These are phyloP conservation scores for Zophobas atratus DNA, from an alignment of 1,140 invertebrate species.

Conservation along the genomic window DNA sequence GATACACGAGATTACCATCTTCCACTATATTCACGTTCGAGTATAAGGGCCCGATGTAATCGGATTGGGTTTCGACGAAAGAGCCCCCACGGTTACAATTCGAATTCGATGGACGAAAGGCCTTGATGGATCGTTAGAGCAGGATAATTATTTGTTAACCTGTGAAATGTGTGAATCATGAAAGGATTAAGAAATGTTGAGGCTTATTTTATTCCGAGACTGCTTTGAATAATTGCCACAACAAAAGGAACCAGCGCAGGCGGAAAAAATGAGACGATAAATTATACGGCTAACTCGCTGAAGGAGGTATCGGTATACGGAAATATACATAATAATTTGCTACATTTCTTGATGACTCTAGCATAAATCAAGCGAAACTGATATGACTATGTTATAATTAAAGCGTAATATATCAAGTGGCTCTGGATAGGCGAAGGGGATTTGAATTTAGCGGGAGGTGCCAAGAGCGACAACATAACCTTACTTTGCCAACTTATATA, in stretches of 20 bases:
- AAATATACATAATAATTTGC: constrained; percentile 33
- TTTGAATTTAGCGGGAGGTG: neutral
- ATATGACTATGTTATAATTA: constrained; percentile 25
- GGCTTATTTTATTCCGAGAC: neutral
- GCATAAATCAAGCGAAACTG: constrained; percentile 40
- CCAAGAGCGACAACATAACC: neutral
- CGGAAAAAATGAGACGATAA: constrained; percentile 30
- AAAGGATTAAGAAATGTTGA: neutral
- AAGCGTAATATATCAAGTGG: neutral
- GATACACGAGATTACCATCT: constrained; percentile 33
- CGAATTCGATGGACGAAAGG: constrained; percentile 8
- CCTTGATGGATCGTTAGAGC: constrained; percentile 1
- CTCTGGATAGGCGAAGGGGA: neutral
- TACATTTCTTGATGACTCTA: constrained; percentile 23
- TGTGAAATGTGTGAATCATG: neutral
- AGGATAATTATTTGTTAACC: constrained; percentile 7
- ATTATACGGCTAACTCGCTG: constrained; percentile 18
- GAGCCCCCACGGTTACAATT: neutral
- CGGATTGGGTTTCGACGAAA: constrained; percentile 18
- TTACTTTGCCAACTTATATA: too few species aligned
- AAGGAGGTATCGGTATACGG: constrained; percentile 24
- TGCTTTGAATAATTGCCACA: constrained; percentile 6
- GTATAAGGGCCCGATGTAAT: constrained; percentile 30
- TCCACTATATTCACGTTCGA: constrained; percentile 1
- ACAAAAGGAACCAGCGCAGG: constrained; percentile 10